Evolutionary conservation across 2,113 vertebrate species (phyloP).

Genomic region (Tiliqua scincoides): DNA sequence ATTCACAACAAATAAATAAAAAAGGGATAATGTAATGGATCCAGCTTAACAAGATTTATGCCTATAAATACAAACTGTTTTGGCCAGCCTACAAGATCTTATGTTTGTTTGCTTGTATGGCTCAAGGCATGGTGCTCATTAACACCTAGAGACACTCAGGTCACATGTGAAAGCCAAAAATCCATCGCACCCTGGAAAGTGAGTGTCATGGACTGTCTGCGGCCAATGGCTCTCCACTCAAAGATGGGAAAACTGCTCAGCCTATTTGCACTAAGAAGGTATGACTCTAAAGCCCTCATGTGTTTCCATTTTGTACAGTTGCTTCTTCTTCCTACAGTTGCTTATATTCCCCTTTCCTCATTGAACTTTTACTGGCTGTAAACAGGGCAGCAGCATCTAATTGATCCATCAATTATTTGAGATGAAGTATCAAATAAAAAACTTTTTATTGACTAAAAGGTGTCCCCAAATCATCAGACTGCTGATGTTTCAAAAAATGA

Average conservation of each 20-base stretch:
- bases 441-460: no score
- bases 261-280: neutral
- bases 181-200: constrained; percentile 26
- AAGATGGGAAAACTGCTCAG: neutral
- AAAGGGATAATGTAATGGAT: constrained; percentile 21
- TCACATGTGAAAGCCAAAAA: constrained; percentile 55
- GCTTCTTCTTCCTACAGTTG: neutral
- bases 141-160: constrained; percentile 42
- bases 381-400: no score
- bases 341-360: neutral
- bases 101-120: constrained; percentile 36
- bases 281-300: neutral
- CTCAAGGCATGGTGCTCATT: constrained; percentile 59
- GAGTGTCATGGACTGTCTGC: neutral
- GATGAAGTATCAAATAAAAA: no score
- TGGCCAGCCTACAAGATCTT: constrained; percentile 31
- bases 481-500: neutral
- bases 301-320: neutral
- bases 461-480: no score
- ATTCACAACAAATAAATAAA: constrained; percentile 17
- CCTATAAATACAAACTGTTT: constrained; percentile 13
- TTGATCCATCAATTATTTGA: no score
- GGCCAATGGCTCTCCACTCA: neutral
- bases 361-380: neutral
- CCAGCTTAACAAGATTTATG: neutral